phyloP scores from a whole-genome alignment of 2,888 invertebrate genomes.

The Muscina levida region DNA sequence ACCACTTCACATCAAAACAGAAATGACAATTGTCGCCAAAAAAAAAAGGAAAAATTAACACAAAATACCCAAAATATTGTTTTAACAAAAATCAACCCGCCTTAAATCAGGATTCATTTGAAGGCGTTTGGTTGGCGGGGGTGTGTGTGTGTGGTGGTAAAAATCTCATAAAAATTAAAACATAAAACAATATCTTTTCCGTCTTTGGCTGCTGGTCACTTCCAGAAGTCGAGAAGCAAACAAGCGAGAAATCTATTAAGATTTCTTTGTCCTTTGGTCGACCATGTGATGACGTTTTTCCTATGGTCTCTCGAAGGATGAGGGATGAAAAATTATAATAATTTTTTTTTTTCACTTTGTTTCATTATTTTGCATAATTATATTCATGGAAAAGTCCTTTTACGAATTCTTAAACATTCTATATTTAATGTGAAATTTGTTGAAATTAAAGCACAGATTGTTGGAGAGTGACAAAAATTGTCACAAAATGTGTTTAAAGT shows the following conservation, averaged over 20 bases:
- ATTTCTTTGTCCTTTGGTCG: constrained; percentile 13
- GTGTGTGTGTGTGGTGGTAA: constrained; percentile 4
- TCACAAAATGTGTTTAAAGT: too few species aligned
- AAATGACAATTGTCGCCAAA: constrained; percentile 53
- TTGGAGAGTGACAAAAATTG: too few species aligned
- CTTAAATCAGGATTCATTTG: background rate
- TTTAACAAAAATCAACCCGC: constrained; percentile 25
- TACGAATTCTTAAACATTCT: constrained; percentile 29
- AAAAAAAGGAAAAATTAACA: constrained; percentile 21
- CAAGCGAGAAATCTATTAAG: constrained; percentile 28
- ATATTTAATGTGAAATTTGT: background rate
- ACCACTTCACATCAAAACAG: background rate
- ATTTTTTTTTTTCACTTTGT: constrained; percentile 9
- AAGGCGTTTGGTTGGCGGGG: too few species aligned
- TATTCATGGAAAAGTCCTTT: constrained; percentile 77
- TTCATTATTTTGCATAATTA: constrained; percentile 75
- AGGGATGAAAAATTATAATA: constrained; percentile 31
- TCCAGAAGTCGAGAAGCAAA: background rate
- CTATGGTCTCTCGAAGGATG: background rate
- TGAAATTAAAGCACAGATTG: constrained; percentile 8
- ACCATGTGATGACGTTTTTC: background rate
- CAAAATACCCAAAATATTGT: constrained; percentile 41
- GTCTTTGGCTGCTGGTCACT: constrained; percentile 26
- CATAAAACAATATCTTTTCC: constrained; percentile 40
- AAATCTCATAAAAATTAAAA: constrained; percentile 51